phyloP scores from a whole-genome alignment of 2,113 vertebrate species.

The Oreochromis tanganicae region DNA sequence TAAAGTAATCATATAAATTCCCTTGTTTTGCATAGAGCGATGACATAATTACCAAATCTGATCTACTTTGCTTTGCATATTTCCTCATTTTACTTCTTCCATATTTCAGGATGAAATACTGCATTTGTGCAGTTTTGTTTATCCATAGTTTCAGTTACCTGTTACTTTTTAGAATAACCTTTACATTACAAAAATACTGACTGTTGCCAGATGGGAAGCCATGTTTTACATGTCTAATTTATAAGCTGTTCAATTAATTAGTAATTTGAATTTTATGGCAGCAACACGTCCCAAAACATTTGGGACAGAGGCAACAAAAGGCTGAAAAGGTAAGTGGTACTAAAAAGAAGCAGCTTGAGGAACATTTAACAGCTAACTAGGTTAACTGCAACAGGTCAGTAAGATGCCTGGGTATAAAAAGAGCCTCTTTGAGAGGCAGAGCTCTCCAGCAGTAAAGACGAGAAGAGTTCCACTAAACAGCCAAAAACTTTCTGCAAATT shows the following conservation, averaged over 20 bases:
- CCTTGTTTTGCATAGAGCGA: not conserved
- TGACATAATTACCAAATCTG: no score
- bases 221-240: not conserved
- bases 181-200: not conserved
- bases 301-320: not conserved
- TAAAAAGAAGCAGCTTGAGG: not conserved
- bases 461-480: not conserved
- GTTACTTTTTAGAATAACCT: not conserved
- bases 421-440: not conserved
- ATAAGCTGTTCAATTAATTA: not conserved
- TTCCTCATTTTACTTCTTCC: not conserved
- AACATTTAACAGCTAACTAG: not conserved
- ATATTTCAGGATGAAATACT: not conserved
- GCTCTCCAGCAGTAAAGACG: not conserved
- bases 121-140: not conserved
- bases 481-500: not conserved
- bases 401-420: not conserved
- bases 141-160: not conserved
- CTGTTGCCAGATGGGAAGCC: not conserved
- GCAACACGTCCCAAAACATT: fast-evolving
- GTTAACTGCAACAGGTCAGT: not conserved
- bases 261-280: not conserved
- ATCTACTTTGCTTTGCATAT: not conserved
- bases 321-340: not conserved
- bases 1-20: not conserved